Conservation (phyloP, 2,888 invertebrate genomes). For the Epirrhoe tristata region DNA sequence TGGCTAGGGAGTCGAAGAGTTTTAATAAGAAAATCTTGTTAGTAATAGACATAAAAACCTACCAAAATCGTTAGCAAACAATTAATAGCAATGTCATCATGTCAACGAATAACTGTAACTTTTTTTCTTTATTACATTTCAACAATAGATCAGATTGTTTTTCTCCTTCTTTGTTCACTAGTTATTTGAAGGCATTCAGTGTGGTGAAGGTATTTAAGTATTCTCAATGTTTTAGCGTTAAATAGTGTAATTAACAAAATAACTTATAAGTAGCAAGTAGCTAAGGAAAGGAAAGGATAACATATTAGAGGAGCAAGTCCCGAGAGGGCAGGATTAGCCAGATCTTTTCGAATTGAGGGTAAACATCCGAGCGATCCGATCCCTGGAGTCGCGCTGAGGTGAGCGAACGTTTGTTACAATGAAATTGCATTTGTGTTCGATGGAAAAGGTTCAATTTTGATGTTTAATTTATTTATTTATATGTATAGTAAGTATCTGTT, state of each 20-base stretch:
- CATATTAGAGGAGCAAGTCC: constrained; percentile 62
- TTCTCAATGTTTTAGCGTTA: constrained; percentile 11
- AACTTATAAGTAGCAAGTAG: constrained; percentile 43
- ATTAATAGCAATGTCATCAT: too few species aligned
- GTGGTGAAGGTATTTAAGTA: too few species aligned
- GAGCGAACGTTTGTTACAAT: constrained; percentile 65
- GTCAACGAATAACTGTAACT: too few species aligned
- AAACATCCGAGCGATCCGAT: constrained; percentile 68
- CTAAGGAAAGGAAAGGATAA: constrained; percentile 54
- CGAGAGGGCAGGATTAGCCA: constrained; percentile 72
- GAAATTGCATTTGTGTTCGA: constrained; percentile 56
- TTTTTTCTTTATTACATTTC: too few species aligned
- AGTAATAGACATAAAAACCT: too few species aligned
- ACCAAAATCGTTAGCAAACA: too few species aligned
- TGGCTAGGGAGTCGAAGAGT: too few species aligned
- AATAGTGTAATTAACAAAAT: constrained; percentile 25
- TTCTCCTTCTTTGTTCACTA: too few species aligned
- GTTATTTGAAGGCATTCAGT: too few species aligned
- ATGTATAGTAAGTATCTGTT: too few species aligned
- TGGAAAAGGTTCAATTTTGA: constrained; percentile 32
- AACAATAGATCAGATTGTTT: too few species aligned
- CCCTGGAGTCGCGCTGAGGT: constrained; percentile 63
- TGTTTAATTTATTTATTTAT: constrained; percentile 17
- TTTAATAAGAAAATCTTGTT: too few species aligned
- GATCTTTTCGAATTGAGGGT: constrained; percentile 78